These are phyloP conservation scores for Loriculus beryllinus DNA, from an alignment of 2,797 vertebrate genomes.

Conservation along the genomic window DNA sequence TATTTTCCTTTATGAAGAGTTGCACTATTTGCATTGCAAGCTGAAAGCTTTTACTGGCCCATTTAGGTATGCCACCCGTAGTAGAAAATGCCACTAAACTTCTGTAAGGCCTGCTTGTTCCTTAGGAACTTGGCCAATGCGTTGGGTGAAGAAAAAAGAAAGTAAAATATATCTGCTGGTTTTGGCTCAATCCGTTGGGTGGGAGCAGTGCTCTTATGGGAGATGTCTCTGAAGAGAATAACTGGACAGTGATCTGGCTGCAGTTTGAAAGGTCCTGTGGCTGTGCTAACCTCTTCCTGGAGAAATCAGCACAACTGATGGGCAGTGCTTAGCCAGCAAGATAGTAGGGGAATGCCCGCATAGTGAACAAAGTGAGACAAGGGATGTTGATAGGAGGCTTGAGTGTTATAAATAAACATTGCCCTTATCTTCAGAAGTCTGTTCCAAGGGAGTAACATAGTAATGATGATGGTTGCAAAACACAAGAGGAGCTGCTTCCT, in stretches of 20 bases:
- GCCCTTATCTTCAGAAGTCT: not conserved
- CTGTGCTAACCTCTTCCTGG: not conserved
- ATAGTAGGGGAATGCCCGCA: not conserved
- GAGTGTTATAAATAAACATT: not conserved
- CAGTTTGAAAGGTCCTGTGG: not conserved
- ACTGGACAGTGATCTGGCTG: not conserved
- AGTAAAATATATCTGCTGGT: not conserved
- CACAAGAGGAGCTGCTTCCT: not conserved
- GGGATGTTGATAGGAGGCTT: not conserved
- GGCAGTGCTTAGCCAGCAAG: not conserved
- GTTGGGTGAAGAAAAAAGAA: not conserved
- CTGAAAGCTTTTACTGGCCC: not conserved
- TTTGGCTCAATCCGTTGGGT: not conserved
- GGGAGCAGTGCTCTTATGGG: not conserved
- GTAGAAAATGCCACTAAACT: not conserved
- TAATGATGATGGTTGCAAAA: not conserved
- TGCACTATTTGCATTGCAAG: not conserved
- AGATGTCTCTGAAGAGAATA: not conserved
- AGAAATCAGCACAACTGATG: not conserved
- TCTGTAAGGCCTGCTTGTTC: not conserved
- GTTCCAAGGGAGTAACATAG: not conserved
- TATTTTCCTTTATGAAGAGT: not conserved
- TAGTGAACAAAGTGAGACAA: not conserved
- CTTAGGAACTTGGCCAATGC: rapidly evolving
- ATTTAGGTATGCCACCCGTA: not conserved